Base-by-base conservation (phyloP, 1,140 invertebrate species). In the Matsumurasca onukii region DNA sequence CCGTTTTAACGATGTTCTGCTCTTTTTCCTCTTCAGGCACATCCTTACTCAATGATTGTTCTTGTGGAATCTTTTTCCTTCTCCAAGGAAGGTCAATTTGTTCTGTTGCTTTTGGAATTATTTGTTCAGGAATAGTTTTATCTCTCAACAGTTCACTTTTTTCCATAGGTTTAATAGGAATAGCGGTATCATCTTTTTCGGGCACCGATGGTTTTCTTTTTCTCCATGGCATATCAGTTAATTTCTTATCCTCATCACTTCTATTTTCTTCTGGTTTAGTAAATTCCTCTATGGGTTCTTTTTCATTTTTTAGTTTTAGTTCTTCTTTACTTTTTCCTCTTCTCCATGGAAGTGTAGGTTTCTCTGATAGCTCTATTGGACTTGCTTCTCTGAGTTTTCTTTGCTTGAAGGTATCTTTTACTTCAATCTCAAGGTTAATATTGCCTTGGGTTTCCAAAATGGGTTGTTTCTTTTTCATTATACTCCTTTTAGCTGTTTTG, bases 281-380 rank as follows among this genome's bases (percentile, higher is more conserved):
- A 39, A 39, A 17, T 9, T 5, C 34, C 17, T 39, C 34, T 39
- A 9, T 17, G 5, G 34, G 34, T 39, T 39, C 17, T 17, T 39
- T 39, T 39, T 17, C 5, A 39, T 39, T 39, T 17, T 39, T 39
- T 17, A 39, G 34, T 5, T 17, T 9, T 17, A 39, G 17, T 67
- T 59, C 66, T 55, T 49, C 59, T 64, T 64, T 45, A 25, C 63
- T 1, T 63, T 63, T 72, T 34, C 62, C 70, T 69, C 45, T 69
- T 31, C 67, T 70, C 69, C 69, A 70, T n/a, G 69, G 69, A n/a
- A 70, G 39, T 63, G 61, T 27, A n/a, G 69, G 69, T 39, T 70
- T 72, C 17, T 70, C 65, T 67, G 61, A 67, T 17, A 69, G 57
- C 24, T 67, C 55, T 31, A 31, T 45, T 52, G 67, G 65, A 20